Evolutionary conservation across 2,113 vertebrate species (phyloP).

Genomic region (Alouatta palliata): DNA sequence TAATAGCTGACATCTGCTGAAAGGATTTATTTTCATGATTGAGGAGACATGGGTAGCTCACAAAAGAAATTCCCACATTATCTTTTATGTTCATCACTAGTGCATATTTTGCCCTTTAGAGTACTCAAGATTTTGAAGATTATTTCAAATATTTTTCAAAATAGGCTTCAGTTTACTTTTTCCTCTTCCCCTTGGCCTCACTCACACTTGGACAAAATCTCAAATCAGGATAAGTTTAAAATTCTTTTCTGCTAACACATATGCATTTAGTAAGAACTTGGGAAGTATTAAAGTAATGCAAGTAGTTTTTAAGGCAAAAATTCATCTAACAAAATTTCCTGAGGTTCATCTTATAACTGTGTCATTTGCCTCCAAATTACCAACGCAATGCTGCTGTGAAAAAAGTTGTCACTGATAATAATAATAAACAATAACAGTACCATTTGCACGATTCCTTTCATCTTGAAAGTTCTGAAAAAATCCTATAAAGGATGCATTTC

Average conservation of each 20-base stretch:
- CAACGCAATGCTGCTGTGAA: conserved; percentile 29
- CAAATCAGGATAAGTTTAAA: neutral
- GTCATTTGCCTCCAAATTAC: conserved; percentile 56
- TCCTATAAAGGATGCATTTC: conserved; percentile 53
- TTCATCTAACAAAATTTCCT: neutral
- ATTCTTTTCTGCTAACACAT: neutral
- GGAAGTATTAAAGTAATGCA: neutral
- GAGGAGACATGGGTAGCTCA: neutral
- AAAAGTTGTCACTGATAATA: conserved; percentile 52
- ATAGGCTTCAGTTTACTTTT: neutral
- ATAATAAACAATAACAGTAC: conserved; percentile 58
- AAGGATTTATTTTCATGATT: conserved; percentile 25
- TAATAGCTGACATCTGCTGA: neutral
- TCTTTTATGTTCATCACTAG: conserved; percentile 24
- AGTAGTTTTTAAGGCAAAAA: neutral
- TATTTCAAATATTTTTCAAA: conserved; percentile 37
- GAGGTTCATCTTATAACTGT: neutral
- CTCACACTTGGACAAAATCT: neutral
- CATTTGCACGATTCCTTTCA: conserved; percentile 46
- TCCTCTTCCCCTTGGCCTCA: neutral
- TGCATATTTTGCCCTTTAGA: conserved; percentile 30
- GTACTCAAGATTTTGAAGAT: neutral
- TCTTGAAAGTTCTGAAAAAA: conserved; percentile 46
- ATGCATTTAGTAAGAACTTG: neutral
- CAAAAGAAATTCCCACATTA: neutral